Evolutionary conservation across 2,888 invertebrate genomes (phyloP).

Genomic region (Drosophila yooni): DNA sequence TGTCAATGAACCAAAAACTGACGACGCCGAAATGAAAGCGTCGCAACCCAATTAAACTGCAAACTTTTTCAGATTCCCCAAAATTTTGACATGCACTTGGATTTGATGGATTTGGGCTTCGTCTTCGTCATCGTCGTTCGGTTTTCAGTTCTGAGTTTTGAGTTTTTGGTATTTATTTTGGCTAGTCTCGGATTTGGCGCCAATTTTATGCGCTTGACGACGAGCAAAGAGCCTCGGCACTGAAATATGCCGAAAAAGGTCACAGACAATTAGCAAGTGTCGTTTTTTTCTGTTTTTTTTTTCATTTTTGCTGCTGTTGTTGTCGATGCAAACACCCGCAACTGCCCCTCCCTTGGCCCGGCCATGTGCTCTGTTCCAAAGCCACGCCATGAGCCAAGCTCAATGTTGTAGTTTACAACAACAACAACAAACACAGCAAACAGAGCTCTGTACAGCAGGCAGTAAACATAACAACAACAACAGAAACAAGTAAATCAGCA

Average conservation of each 20-base stretch:
- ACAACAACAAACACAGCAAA: slow-evolving; percentile 9
- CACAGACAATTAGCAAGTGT: slow-evolving; percentile 78
- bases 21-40: slow-evolving; percentile 66
- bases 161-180: slow-evolving; percentile 46
- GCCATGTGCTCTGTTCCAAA: slow-evolving; percentile 37
- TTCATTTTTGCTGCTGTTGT: slow-evolving; percentile 2
- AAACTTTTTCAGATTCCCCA: slow-evolving; percentile 28
- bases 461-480: slow-evolving; percentile 26
- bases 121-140: slow-evolving; percentile 11
- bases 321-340: slow-evolving; percentile 63
- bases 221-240: slow-evolving; percentile 59
- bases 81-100: slow-evolving; percentile 15
- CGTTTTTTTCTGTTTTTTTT: slow-evolving; percentile 40
- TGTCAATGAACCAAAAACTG: slow-evolving; percentile 70
- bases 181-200: slow-evolving; percentile 43
- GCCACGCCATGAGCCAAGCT: slow-evolving; percentile 70
- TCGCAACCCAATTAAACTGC: slow-evolving; percentile 52
- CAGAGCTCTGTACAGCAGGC: slow-evolving; percentile 20
- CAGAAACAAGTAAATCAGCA: slow-evolving; percentile 28
- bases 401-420: slow-evolving; percentile 59
- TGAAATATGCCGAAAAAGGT: slow-evolving; percentile 75
- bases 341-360: slow-evolving; percentile 27
- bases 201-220: slow-evolving; percentile 53
- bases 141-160: slow-evolving; percentile 1
- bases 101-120: slow-evolving; percentile 7